Evolutionary conservation across 37 sponge, comb jelly and placozoan species (phyloP).

Genomic region (Bolinopsis microptera): DNA sequence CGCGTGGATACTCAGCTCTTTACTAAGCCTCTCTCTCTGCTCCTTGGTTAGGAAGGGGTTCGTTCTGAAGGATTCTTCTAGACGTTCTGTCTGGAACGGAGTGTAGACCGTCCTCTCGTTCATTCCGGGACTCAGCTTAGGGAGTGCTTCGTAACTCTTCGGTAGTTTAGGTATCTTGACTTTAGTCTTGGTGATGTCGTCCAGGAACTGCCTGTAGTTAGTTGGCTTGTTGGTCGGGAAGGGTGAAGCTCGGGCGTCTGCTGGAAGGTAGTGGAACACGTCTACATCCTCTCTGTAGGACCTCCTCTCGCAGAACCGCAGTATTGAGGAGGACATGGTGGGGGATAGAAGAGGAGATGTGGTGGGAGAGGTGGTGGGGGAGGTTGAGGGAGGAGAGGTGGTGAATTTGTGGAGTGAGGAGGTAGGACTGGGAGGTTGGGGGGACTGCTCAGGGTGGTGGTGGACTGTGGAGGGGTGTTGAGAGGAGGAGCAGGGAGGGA

Average conservation of each 20-base stretch:
- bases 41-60: conserved; percentile 46
- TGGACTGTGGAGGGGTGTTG: background rate
- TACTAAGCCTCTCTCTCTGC: background rate
- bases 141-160: background rate
- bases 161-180: conserved; percentile 12
- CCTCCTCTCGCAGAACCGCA: conserved; percentile 30
- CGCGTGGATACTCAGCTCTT: conserved; percentile 27
- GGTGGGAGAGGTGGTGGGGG: background rate
- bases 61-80: background rate
- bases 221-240: background rate
- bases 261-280: conserved; percentile 48
- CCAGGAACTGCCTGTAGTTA: background rate
- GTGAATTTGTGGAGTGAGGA: background rate
- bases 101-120: conserved; percentile 33
- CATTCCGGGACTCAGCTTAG: background rate
- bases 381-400: background rate
- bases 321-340: conserved; percentile 9
- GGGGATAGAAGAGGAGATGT: background rate
- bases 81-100: background rate
- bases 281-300: background rate
- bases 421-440: background rate
- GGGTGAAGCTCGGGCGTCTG: background rate
- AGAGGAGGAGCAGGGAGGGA: background rate
- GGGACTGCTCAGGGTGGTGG: background rate
- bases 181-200: background rate